Conservation (phyloP, 2,113 vertebrate species). For the Lagopus leucura region DNA sequence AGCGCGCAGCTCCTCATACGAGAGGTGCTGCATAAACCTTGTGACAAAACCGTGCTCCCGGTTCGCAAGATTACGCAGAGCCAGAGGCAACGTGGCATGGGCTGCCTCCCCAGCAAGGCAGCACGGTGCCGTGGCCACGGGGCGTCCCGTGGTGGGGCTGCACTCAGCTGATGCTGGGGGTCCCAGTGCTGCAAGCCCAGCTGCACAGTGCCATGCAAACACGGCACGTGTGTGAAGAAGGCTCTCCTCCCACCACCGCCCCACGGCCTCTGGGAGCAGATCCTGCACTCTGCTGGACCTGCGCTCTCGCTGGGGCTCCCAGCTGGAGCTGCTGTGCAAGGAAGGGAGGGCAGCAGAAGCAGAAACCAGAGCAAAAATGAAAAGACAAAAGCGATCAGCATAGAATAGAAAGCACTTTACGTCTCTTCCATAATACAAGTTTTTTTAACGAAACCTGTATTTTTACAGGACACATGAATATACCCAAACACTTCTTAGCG, state of each 20-base stretch:
- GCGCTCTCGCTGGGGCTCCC: background rate
- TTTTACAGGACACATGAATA: background rate
- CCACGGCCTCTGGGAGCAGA: background rate
- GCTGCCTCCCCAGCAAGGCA: background rate
- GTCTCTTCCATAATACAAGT: background rate
- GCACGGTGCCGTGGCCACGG: too few species aligned
- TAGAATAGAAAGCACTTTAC: background rate
- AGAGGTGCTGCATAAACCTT: background rate
- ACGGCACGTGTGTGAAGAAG: background rate
- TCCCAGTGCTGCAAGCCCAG: background rate
- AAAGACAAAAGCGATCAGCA: background rate
- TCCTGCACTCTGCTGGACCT: background rate
- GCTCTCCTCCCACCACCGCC: background rate
- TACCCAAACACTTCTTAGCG: background rate
- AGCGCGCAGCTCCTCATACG: constrained; percentile 23
- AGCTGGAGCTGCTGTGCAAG: background rate
- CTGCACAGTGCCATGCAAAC: accelerated
- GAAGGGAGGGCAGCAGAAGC: background rate
- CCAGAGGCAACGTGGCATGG: background rate
- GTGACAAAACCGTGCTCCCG: background rate
- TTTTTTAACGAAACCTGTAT: background rate
- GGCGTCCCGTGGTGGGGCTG: background rate
- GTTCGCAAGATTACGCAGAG: background rate
- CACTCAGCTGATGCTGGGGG: background rate
- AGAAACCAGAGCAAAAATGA: background rate